phyloP scores from a whole-genome alignment of 2,113 vertebrate genomes.

The Barnardius zonarius region DNA sequence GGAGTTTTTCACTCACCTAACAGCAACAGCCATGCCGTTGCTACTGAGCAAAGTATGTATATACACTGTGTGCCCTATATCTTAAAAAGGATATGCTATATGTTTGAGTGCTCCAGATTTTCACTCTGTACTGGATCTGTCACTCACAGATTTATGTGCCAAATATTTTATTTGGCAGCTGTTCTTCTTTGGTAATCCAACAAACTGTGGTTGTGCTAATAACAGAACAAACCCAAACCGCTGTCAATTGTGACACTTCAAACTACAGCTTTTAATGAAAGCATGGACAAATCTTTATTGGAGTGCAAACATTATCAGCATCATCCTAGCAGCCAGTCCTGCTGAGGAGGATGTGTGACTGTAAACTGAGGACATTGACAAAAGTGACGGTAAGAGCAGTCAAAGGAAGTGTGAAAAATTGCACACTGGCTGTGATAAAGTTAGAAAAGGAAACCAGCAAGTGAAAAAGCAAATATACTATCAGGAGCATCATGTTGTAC shows the following conservation, averaged over 20 bases:
- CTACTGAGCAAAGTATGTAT: neutral
- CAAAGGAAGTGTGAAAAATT: neutral
- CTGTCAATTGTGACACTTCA: neutral
- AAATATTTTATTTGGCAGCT: neutral
- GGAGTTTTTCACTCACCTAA: neutral
- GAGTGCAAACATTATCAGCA: neutral
- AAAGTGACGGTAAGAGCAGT: neutral
- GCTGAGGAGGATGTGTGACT: neutral
- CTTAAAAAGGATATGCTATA: neutral
- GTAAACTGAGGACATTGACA: neutral
- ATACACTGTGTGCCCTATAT: neutral
- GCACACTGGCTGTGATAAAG: neutral
- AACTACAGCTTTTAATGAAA: neutral
- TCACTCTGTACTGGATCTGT: neutral
- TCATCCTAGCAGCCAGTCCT: neutral
- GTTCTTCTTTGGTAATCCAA: neutral
- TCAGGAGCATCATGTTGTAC: neutral
- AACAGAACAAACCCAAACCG: neutral
- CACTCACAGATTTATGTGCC: neutral
- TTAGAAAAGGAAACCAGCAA: neutral
- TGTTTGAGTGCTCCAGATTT: neutral
- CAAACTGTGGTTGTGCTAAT: neutral
- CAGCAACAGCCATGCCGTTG: neutral
- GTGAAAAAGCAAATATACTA: neutral
- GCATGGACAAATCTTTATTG: neutral